Percentiles rank a stretch among this genome's conserved stretches.
phyloP scores from a whole-genome alignment of 2,113 vertebrate species.

The Cranoglanis bouderius region DNA sequence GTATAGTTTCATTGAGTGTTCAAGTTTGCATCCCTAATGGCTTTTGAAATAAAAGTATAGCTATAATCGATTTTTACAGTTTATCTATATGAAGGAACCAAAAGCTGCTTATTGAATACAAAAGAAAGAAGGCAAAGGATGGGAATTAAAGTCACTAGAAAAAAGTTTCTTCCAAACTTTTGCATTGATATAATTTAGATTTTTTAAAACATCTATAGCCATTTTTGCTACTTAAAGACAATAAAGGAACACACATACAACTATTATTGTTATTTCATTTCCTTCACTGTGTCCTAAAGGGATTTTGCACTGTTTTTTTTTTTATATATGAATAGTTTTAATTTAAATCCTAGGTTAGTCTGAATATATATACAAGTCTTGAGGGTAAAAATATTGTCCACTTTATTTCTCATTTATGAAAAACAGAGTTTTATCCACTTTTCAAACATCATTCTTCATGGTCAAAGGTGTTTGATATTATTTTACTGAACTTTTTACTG shows the following conservation, averaged over 20 bases:
- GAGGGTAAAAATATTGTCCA: neutral
- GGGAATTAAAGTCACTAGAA: neutral
- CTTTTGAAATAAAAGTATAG: neutral
- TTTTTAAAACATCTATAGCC: neutral
- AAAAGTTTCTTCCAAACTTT: neutral
- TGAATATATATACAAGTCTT: neutral
- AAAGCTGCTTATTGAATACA: neutral
- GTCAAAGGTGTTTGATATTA: neutral
- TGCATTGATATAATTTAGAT: neutral
- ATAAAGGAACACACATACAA: neutral
- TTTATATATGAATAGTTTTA: neutral
- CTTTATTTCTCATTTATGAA: neutral
- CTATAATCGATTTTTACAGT: neutral
- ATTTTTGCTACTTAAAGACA: neutral
- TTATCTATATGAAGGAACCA: neutral
- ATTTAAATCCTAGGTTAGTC: neutral
- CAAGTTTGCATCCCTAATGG: neutral
- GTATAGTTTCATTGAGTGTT: neutral
- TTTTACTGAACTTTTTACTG: neutral
- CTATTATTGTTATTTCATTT: neutral
- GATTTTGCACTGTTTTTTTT: neutral
- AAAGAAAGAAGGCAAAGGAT: neutral
- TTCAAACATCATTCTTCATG: neutral
- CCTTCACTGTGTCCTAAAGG: neutral
- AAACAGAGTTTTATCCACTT: neutral